Evolutionary conservation across 2,888 invertebrate species (phyloP).

Genomic region (Patella pellucida): DNA sequence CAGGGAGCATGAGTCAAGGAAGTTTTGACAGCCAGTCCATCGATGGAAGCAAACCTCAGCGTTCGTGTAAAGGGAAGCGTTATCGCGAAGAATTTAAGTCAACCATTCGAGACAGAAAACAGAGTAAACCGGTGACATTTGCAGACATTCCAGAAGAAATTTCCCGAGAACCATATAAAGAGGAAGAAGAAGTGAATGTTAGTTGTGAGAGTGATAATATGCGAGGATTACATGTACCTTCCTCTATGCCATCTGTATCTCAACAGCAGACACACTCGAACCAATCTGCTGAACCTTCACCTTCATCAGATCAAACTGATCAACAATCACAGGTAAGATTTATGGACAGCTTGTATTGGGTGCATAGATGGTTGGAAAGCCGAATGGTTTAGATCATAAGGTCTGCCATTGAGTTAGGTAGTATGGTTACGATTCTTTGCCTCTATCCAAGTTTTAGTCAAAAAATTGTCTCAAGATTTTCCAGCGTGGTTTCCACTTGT

Average conservation of each 20-base stretch:
- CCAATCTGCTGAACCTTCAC: too few species aligned
- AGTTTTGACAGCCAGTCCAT: conserved; percentile 26
- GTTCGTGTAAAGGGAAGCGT: conserved; percentile 57
- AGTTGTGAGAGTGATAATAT: background rate
- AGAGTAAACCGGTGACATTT: conserved; percentile 14
- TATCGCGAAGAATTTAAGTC: conserved; percentile 54
- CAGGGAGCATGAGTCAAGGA: conserved; percentile 19
- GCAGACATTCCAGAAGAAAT: conserved; percentile 27
- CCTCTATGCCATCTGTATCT: background rate
- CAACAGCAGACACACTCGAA: background rate
- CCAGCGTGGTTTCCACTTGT: too few species aligned
- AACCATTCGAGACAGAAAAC: conserved; percentile 41
- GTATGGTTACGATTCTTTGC: too few species aligned
- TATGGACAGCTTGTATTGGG: too few species aligned
- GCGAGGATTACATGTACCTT: background rate
- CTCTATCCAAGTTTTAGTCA: too few species aligned
- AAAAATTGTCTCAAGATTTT: too few species aligned
- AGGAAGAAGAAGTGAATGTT: background rate
- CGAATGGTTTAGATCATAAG: too few species aligned
- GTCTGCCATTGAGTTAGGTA: too few species aligned
- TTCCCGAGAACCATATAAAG: conserved; percentile 12
- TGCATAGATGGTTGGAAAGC: too few species aligned
- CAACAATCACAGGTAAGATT: too few species aligned
- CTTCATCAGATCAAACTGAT: too few species aligned
- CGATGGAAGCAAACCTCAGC: conserved; percentile 44